Evolutionary conservation across 2,113 vertebrate species (phyloP).

Genomic region (Arenaria interpres): DNA sequence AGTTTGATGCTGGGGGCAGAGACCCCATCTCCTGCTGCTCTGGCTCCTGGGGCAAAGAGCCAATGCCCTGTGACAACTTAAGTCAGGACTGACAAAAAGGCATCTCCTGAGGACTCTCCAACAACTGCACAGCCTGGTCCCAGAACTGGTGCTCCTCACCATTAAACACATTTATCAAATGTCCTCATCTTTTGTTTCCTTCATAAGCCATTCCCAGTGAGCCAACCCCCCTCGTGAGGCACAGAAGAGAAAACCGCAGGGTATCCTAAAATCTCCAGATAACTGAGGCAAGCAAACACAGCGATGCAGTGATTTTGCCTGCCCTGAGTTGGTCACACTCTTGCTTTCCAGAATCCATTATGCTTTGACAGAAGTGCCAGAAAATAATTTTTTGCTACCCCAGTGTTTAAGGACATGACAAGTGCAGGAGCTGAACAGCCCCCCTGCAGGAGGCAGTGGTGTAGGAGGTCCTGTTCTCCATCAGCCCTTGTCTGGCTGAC

Average conservation of each 20-base stretch:
- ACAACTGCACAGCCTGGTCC: background rate
- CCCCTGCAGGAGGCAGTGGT: accelerated
- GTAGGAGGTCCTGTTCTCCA: background rate
- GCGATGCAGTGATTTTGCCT: background rate
- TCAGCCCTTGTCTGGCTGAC: accelerated
- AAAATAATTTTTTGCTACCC: background rate
- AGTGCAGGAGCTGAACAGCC: background rate
- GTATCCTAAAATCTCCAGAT: background rate
- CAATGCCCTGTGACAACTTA: background rate
- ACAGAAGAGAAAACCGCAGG: background rate
- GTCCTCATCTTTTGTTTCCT: background rate
- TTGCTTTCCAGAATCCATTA: background rate
- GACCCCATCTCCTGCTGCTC: background rate
- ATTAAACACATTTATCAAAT: background rate
- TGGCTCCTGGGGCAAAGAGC: background rate
- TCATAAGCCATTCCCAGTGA: background rate
- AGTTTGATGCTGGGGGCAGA: background rate
- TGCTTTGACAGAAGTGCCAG: background rate
- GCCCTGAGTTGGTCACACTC: background rate
- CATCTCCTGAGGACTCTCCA: background rate
- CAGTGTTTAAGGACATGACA: background rate
- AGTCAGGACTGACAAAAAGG: background rate
- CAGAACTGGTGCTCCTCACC: background rate
- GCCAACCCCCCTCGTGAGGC: background rate
- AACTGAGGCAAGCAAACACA: background rate